Percentiles rank a stretch among this genome's conserved stretches.
These are phyloP conservation scores for Artibeus lituratus DNA, from an alignment of 2,797 vertebrate genomes.

Conservation along the genomic window DNA sequence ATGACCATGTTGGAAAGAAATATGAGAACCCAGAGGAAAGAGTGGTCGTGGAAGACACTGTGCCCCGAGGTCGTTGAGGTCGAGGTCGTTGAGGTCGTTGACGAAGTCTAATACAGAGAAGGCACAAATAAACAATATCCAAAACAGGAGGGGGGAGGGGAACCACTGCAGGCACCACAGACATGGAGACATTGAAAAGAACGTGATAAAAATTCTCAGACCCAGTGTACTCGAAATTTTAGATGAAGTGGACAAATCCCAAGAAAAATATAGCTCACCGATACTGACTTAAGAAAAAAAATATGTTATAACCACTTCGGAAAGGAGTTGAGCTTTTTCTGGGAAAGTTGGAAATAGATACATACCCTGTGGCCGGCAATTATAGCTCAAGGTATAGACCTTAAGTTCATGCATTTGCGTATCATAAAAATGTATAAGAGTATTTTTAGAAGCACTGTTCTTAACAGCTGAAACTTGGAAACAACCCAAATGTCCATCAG, in stretches of 20 bases:
- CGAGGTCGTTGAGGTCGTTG: not conserved
- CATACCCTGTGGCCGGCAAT: not conserved
- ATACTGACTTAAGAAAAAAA: not conserved
- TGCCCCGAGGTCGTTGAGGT: not conserved
- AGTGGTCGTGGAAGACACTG: not conserved
- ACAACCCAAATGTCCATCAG: not conserved
- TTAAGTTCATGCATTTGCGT: not conserved
- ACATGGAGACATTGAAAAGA: not conserved
- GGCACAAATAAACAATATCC: not conserved
- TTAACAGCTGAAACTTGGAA: not conserved
- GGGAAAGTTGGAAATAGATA: slow-evolving; percentile 13
- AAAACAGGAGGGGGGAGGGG: not conserved
- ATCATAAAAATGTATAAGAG: not conserved
- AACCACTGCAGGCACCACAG: not conserved
- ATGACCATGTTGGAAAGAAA: not conserved
- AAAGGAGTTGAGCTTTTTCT: slow-evolving; percentile 25
- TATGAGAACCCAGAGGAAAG: not conserved
- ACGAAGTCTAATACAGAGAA: not conserved
- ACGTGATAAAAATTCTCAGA: not conserved
- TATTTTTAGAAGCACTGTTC: slow-evolving; percentile 8
- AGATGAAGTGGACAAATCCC: not conserved
- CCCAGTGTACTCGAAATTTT: not conserved
- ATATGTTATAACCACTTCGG: not conserved
- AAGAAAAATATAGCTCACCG: not conserved
- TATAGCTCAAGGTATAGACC: not conserved